Conservation (phyloP, 2,113 vertebrate genomes). For the Nymphicus hollandicus region DNA sequence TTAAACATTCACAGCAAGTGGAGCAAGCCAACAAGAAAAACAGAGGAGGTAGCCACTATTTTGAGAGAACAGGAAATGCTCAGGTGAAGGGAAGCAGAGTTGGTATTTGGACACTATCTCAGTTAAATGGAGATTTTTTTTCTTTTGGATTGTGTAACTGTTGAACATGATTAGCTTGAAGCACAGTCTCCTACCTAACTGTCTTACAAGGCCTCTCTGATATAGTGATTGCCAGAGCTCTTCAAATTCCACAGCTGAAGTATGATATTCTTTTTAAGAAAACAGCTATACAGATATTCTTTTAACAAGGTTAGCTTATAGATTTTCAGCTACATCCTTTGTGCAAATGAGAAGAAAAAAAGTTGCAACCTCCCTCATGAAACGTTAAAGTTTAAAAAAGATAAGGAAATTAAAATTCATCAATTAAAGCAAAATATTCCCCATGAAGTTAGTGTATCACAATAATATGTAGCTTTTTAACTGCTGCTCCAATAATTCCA, state of each 20-base stretch:
- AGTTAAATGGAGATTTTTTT: neutral
- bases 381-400: neutral
- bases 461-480: neutral
- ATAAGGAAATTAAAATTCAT: neutral
- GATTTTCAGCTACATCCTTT: neutral
- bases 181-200: neutral
- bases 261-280: neutral
- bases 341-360: neutral
- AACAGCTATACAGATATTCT: neutral
- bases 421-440: neutral
- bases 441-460: neutral
- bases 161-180: neutral
- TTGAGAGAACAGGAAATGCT: neutral
- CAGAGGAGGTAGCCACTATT: neutral
- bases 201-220: neutral
- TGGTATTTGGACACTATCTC: neutral
- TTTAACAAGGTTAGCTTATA: neutral
- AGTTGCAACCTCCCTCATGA: fast-evolving
- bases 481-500: neutral
- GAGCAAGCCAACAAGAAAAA: conserved; percentile 10
- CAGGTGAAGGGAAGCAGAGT: neutral
- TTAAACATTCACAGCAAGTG: conserved; percentile 14
- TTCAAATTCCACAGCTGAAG: neutral
- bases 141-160: neutral
- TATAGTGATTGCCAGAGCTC: neutral